Conservation (phyloP, 2,113 vertebrate species). For the Hoplias malabaricus region DNA sequence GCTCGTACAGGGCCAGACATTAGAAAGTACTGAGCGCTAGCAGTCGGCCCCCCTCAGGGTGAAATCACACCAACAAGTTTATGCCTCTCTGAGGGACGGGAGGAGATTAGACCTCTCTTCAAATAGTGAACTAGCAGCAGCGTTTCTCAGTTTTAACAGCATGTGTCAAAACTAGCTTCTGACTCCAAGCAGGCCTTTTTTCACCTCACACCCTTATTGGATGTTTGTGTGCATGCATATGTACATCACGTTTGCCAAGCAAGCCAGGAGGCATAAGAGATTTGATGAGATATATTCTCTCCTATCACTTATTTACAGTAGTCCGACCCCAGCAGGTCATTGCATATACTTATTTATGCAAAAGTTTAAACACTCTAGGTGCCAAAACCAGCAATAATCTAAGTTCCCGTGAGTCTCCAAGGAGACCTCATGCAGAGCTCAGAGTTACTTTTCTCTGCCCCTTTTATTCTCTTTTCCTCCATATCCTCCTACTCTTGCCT, state of each 20-base stretch:
- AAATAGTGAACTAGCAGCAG: not conserved
- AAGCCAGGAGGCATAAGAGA: not conserved
- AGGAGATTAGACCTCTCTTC: not conserved
- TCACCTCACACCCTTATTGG: not conserved
- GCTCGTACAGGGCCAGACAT: not conserved
- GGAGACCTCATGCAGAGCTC: too few relatives aligned
- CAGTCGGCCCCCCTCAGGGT: not conserved
- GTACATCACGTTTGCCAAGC: not conserved
- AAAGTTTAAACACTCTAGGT: too few relatives aligned
- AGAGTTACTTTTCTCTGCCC: too few relatives aligned
- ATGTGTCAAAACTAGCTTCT: not conserved
- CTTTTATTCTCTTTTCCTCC: too few relatives aligned
- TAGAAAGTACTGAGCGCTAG: not conserved
- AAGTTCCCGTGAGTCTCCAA: too few relatives aligned
- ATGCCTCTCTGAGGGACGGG: not conserved
- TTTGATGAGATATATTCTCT: not conserved
- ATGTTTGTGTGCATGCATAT: not conserved
- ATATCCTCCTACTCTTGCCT: too few relatives aligned
- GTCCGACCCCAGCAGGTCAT: not conserved
- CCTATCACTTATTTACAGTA: not conserved
- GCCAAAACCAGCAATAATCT: too few relatives aligned
- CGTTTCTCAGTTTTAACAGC: slow-evolving; percentile 7
- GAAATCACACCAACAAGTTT: not conserved
- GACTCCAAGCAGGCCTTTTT: slow-evolving; percentile 7
- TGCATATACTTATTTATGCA: not conserved